Base-by-base conservation (phyloP, 1,140 invertebrate species). In the Thalassaphorura encarpata region DNA sequence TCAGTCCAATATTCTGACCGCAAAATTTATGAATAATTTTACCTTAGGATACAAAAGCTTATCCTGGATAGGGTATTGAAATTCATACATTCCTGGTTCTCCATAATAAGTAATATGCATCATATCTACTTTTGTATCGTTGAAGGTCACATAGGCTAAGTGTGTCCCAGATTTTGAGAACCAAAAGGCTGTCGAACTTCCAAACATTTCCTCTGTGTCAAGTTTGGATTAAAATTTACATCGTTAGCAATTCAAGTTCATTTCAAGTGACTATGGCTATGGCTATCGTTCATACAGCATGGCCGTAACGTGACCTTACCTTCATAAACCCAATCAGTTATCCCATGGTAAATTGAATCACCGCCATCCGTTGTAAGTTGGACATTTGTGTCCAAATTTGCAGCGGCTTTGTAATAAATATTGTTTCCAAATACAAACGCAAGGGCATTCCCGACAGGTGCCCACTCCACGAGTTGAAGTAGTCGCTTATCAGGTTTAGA, bases 181-280 rank as follows among this genome's bases (percentile, higher is more conserved):
- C 90, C 91, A 95, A 8, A 90, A 69, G 0, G 91, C 90, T 63
- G 81, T 79, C 54, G 88, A 87, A 0, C 83, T 82, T 61, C 81
- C 80, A 67, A 96, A 80, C 5, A 97, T 83, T 72, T 96, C 91
- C 82, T 95, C 92, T 90, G 75, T n/a, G n/a, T n/a, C n/a, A n/a
- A n/a, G n/a, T n/a, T n/a, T n/a, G n/a, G n/a, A n/a, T n/a, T n/a
- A n/a, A n/a, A n/a, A n/a, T n/a, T n/a, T n/a, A n/a, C n/a, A n/a
- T n/a, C n/a, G n/a, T n/a, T n/a, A n/a, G n/a, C n/a, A n/a, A n/a
- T n/a, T n/a, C n/a, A n/a, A n/a, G n/a, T n/a, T n/a, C n/a, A n/a
- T n/a, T n/a, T n/a, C n/a, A n/a, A n/a, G n/a, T n/a, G n/a, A n/a
- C n/a, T n/a, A n/a, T n/a, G n/a, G n/a, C n/a, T n/a, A n/a, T n/a